phyloP scores from a whole-genome alignment of 2,797 vertebrate genomes.

The Botia almorhae region DNA sequence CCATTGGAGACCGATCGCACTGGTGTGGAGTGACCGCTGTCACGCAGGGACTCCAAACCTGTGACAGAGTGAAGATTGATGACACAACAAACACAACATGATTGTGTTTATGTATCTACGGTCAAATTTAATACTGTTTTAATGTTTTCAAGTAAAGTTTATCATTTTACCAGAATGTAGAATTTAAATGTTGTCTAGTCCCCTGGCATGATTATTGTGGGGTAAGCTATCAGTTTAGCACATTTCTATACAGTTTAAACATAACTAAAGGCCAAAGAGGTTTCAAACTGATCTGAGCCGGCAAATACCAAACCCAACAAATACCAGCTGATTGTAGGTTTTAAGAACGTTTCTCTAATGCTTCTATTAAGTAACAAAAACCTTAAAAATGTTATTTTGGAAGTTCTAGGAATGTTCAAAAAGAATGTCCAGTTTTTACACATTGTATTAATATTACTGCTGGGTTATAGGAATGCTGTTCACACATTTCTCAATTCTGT shows the following conservation, averaged over 20 bases:
- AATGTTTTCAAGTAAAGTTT: too few relatives aligned
- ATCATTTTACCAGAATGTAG: neutral
- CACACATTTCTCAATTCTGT: too few relatives aligned
- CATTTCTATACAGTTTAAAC: neutral
- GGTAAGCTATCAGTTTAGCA: neutral
- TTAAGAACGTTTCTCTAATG: too few relatives aligned
- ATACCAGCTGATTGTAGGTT: too few relatives aligned
- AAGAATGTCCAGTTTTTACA: too few relatives aligned
- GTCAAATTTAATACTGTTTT: neutral
- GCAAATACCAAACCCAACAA: neutral
- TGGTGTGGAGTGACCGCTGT: conserved; percentile 94
- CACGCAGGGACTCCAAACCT: conserved; percentile 93
- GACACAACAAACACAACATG: neutral
- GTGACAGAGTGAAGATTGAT: conserved; percentile 22
- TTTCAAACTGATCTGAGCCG: neutral
- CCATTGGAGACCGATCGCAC: conserved; percentile 87
- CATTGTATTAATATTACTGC: too few relatives aligned
- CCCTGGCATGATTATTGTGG: neutral
- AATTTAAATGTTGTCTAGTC: neutral
- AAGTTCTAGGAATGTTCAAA: too few relatives aligned
- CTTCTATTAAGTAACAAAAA: too few relatives aligned
- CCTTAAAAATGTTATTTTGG: too few relatives aligned
- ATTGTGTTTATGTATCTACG: neutral
- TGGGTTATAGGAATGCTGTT: too few relatives aligned
- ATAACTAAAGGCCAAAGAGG: neutral